Conservation (phyloP, 1,140 invertebrate species). For the Palaemon carinicauda region DNA sequence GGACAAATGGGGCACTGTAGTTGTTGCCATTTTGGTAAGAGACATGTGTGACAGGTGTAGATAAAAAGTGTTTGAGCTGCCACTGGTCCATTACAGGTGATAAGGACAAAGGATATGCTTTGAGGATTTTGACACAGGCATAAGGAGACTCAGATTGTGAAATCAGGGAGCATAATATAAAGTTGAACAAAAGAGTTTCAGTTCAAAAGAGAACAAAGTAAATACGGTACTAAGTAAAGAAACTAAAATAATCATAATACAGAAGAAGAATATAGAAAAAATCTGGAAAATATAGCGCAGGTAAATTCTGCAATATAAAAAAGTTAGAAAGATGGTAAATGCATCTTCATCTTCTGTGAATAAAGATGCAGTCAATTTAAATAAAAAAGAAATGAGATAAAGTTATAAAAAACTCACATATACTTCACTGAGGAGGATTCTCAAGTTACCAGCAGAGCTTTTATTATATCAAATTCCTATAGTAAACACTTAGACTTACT, state of each 20-base stretch:
- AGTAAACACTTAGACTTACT: too few relatives aligned
- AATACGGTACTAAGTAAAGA: not conserved
- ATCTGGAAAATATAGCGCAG: not conserved
- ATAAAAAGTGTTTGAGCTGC: not conserved
- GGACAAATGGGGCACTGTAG: too few relatives aligned
- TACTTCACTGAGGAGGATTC: too few relatives aligned
- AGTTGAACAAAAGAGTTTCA: not conserved
- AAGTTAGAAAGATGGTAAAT: not conserved
- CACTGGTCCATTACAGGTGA: not conserved
- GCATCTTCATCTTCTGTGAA: too few relatives aligned
- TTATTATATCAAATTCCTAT: too few relatives aligned
- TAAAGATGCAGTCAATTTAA: too few relatives aligned
- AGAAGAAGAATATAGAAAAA: not conserved
- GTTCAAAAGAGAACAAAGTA: not conserved
- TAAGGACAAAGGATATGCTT: not conserved
- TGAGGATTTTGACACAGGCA: not conserved
- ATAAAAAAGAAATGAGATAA: too few relatives aligned
- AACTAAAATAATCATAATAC: not conserved
- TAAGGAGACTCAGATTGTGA: slow-evolving; percentile 25
- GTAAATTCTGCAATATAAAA: not conserved
- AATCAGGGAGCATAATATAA: slow-evolving; percentile 48
- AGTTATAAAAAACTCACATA: too few relatives aligned
- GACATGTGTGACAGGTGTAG: not conserved
- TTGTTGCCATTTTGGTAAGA: too few relatives aligned
- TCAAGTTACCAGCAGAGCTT: too few relatives aligned